These are phyloP conservation scores for Equus przewalskii DNA, from an alignment of 2,113 vertebrate genomes.

Conservation along the genomic window DNA sequence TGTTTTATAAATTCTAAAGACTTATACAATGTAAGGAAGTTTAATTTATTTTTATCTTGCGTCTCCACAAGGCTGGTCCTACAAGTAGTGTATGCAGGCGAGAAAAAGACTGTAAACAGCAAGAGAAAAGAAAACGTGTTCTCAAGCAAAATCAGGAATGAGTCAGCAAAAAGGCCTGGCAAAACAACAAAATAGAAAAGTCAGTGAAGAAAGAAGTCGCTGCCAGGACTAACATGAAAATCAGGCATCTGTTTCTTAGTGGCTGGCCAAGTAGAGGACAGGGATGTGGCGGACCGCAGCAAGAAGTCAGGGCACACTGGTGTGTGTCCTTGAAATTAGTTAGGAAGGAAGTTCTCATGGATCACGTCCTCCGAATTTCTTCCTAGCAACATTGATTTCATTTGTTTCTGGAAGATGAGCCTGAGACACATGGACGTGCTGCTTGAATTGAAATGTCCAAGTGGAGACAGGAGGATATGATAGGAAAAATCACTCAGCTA, in stretches of 20 bases:
- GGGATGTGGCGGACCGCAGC: not conserved
- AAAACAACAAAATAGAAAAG: conserved; percentile 10
- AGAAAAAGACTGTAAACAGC: not conserved
- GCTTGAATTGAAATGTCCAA: not conserved
- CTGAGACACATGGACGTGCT: not conserved
- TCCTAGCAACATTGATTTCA: not conserved
- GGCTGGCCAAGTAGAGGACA: not conserved
- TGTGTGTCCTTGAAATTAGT: not conserved
- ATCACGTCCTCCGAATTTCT: not conserved
- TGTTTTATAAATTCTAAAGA: not conserved
- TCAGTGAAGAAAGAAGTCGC: not conserved
- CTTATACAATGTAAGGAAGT: not conserved
- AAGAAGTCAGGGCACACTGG: accelerated
- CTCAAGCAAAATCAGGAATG: not conserved
- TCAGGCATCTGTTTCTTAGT: accelerated
- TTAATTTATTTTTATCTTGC: not conserved
- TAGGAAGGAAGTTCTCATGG: not conserved
- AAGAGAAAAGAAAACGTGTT: not conserved
- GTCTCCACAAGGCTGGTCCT: not conserved
- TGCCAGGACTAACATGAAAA: not conserved
- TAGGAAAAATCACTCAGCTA: not conserved
- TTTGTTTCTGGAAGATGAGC: not conserved
- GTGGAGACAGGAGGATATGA: not conserved
- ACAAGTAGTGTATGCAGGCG: accelerated
- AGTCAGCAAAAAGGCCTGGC: conserved; percentile 46